Conservation (phyloP, 1,140 invertebrate species). For the Chymomyza costata region DNA sequence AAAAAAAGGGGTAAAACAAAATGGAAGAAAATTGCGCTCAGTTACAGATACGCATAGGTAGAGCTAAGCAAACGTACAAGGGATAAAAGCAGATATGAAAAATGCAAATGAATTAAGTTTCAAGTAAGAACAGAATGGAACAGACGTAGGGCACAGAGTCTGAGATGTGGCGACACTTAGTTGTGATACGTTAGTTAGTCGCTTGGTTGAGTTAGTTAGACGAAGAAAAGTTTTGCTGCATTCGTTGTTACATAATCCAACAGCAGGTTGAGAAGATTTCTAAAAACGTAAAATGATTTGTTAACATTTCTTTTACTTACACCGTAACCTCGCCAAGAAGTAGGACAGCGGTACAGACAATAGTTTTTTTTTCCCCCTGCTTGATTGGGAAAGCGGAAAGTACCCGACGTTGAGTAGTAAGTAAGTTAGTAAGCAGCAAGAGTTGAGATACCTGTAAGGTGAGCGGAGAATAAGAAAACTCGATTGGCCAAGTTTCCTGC, state of each 20-base stretch:
- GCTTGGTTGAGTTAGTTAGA: constrained; percentile 43
- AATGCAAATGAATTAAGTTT: not conserved
- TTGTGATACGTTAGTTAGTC: constrained; percentile 7
- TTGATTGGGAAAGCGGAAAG: constrained; percentile 29
- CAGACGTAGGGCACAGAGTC: constrained; percentile 28
- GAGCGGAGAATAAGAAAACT: no score
- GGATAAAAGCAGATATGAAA: no score
- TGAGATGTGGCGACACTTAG: constrained; percentile 9
- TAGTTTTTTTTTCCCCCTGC: constrained; percentile 29
- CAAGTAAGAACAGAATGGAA: no score
- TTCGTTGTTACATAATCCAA: constrained; percentile 51
- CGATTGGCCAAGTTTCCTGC: no score
- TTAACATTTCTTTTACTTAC: constrained; percentile 29
- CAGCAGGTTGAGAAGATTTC: constrained; percentile 59
- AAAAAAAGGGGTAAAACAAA: constrained; percentile 10
- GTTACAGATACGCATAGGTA: not conserved
- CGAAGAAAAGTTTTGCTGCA: not conserved
- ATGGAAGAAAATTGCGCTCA: constrained; percentile 3
- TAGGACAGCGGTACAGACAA: not conserved
- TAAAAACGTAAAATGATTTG: constrained; percentile 70
- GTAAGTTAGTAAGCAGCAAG: no score
- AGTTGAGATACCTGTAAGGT: no score
- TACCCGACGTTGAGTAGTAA: no score
- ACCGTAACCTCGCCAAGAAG: no score
- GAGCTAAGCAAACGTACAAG: not conserved